These are phyloP conservation scores for Nerophis ophidion DNA, from an alignment of 2,113 vertebrate genomes.

Conservation along the genomic window DNA sequence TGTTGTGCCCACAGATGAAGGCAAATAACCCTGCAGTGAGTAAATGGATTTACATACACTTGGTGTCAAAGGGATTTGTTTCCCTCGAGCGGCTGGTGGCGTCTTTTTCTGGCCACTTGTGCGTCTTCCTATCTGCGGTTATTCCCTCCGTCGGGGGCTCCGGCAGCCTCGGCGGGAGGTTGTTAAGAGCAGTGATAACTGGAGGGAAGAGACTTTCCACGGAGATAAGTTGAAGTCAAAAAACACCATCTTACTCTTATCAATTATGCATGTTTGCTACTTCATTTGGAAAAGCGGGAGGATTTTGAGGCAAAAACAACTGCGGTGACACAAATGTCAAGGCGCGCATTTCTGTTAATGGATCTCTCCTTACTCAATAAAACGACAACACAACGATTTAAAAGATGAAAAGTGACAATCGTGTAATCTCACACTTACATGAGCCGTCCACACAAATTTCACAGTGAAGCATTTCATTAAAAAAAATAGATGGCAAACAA, in stretches of 20 bases:
- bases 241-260: background rate
- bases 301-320: no score
- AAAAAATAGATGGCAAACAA: no score
- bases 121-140: background rate
- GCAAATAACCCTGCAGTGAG: conserved; percentile 31
- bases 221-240: conserved; percentile 1
- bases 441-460: no score
- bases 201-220: conserved; percentile 11
- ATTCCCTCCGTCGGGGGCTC: conserved; percentile 9
- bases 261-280: conserved; percentile 7
- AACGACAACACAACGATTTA: no score
- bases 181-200: conserved; percentile 27
- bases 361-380: no score
- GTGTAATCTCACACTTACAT: no score
- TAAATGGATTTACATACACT: conserved; percentile 35
- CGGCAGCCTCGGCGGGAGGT: conserved; percentile 22
- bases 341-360: no score
- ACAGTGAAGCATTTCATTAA: no score
- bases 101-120: background rate
- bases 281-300: conserved; percentile 1
- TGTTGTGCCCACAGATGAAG: conserved; percentile 9
- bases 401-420: no score
- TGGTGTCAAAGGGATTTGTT: conserved; percentile 25
- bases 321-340: no score
- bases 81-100: background rate